Evolutionary conservation across 1,140 invertebrate genomes (phyloP).

Genomic region (Euura saliciscinereae): DNA sequence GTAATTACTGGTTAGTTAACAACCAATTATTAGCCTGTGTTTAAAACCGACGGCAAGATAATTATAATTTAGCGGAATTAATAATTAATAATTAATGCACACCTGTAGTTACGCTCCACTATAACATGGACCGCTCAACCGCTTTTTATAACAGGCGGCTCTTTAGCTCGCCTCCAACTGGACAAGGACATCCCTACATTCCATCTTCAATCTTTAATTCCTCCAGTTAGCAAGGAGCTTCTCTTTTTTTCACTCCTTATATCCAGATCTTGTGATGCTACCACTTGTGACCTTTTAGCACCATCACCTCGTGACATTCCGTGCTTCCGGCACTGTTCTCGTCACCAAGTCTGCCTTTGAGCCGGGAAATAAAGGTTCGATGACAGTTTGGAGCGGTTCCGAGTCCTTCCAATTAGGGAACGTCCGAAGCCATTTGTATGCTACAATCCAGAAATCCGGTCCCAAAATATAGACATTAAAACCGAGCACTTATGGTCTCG

Average conservation of each 20-base stretch:
- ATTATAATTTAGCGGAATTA: conserved; percentile 1
- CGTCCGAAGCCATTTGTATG: not conserved
- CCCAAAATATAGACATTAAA: not conserved
- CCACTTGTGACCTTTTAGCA: not conserved
- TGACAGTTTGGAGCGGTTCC: not conserved
- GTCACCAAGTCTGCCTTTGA: no score
- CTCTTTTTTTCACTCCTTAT: no score
- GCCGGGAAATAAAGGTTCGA: not conserved
- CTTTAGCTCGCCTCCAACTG: not conserved
- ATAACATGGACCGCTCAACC: not conserved
- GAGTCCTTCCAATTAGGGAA: not conserved
- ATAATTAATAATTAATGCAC: not conserved
- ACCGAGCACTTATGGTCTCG: no score
- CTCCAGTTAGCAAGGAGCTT: not conserved
- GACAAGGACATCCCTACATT: no score
- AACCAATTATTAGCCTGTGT: conserved; percentile 2
- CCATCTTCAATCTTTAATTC: not conserved
- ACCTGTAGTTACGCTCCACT: not conserved
- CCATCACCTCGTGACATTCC: not conserved
- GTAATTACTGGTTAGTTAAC: not conserved
- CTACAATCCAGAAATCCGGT: conserved; percentile 12
- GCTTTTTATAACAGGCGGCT: not conserved
- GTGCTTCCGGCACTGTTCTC: not conserved
- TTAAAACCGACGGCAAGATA: not conserved
- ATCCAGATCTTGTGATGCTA: not conserved